Conservation (phyloP, 2,113 vertebrate genomes). For the Eurystomus gularis region DNA sequence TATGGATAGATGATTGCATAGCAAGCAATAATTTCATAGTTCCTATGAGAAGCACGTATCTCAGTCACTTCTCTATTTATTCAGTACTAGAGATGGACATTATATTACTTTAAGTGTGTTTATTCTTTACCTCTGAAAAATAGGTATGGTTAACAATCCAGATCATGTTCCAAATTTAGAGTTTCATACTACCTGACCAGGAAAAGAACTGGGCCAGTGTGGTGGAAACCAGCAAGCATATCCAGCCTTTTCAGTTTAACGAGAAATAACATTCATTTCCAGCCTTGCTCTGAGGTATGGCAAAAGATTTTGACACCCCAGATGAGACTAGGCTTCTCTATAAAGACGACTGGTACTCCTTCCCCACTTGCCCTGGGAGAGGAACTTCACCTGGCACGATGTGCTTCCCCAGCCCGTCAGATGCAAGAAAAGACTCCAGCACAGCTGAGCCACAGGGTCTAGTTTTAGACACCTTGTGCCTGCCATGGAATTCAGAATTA, state of each 20-base stretch:
- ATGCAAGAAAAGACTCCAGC: background rate
- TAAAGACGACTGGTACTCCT: background rate
- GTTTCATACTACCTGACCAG: background rate
- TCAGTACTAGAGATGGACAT: background rate
- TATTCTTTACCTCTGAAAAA: background rate
- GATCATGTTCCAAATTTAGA: background rate
- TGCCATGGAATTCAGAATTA: background rate
- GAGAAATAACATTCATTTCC: background rate
- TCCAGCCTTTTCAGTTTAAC: background rate
- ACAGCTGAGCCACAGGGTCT: background rate
- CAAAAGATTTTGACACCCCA: background rate
- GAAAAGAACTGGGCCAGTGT: background rate
- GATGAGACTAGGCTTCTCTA: background rate
- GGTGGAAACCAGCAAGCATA: background rate
- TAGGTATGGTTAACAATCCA: background rate
- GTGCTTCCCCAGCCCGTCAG: rapidly evolving
- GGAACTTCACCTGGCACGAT: background rate
- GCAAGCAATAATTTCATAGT: background rate
- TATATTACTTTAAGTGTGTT: background rate
- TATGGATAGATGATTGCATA: background rate
- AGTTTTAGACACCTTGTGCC: background rate
- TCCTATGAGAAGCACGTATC: background rate
- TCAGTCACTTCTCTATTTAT: background rate
- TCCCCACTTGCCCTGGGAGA: background rate
- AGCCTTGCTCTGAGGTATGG: background rate